These are phyloP conservation scores for Solenopsis invicta DNA, from an alignment of 1,140 invertebrate genomes.

Conservation along the genomic window DNA sequence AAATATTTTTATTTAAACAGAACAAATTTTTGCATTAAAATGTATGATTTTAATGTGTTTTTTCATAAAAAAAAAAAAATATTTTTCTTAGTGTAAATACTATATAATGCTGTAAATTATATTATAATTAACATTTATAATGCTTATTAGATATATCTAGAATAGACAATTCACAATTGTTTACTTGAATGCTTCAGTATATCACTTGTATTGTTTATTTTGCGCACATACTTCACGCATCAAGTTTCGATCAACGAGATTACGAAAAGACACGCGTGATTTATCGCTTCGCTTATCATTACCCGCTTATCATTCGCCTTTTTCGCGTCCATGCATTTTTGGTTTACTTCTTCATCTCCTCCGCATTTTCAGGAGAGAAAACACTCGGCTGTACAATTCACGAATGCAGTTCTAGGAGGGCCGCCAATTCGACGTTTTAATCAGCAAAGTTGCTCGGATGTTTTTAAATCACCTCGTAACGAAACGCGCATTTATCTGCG, in stretches of 20 bases:
- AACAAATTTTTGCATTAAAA: too few species aligned
- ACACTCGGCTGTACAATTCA: neutral
- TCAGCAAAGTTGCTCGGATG: constrained; percentile 63
- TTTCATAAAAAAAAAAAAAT: too few species aligned
- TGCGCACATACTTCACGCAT: neutral
- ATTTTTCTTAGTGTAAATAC: too few species aligned
- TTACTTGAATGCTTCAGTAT: neutral
- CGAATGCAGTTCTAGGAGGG: constrained; percentile 5
- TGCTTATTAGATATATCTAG: neutral
- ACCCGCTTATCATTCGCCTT: constrained; percentile 1
- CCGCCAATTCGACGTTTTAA: constrained; percentile 57
- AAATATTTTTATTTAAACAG: too few species aligned
- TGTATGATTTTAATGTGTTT: too few species aligned
- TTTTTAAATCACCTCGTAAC: constrained; percentile 63
- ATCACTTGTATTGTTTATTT: neutral
- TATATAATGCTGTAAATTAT: too few species aligned
- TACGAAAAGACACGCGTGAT: neutral
- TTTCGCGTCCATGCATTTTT: constrained; percentile 22
- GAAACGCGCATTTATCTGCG: constrained; percentile 55
- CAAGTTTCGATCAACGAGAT: neutral
- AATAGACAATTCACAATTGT: constrained; percentile 4
- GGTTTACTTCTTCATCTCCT: neutral
- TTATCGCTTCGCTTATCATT: constrained; percentile 6
- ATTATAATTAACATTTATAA: neutral
- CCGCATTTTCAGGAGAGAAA: neutral